phyloP scores from a whole-genome alignment of 2,888 invertebrate species.

The Drosophila ezoana region DNA sequence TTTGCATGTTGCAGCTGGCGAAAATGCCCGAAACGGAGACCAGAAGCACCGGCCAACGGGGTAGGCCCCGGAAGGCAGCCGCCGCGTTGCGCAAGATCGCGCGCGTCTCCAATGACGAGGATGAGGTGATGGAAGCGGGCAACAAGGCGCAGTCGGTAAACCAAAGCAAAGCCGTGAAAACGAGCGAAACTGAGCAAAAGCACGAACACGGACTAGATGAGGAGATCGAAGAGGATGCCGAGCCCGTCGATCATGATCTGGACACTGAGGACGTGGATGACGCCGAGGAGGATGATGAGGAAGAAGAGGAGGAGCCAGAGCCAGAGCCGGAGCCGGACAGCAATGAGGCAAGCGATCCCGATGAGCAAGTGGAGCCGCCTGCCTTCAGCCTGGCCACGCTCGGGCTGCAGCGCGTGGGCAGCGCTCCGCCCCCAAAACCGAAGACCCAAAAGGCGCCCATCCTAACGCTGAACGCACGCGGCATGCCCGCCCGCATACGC shows the following conservation, averaged over 20 bases:
- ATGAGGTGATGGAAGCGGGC: slow-evolving; percentile 14
- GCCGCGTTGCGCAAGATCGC: slow-evolving; percentile 29
- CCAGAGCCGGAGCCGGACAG: slow-evolving; percentile 39
- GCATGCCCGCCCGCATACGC: slow-evolving; percentile 95
- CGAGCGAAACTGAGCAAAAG: slow-evolving; percentile 20
- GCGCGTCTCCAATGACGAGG: slow-evolving; percentile 33
- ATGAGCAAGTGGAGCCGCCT: slow-evolving; percentile 89
- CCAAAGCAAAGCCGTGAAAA: slow-evolving; percentile 13
- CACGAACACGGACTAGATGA: slow-evolving; percentile 22
- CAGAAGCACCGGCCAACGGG: slow-evolving; percentile 32
- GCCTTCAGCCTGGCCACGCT: slow-evolving; percentile 92
- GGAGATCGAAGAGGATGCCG: slow-evolving; percentile 7
- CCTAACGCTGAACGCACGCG: slow-evolving; percentile 93
- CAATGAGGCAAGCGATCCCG: slow-evolving; percentile 84
- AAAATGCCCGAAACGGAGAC: slow-evolving; percentile 54
- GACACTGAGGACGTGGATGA: slow-evolving; percentile 16
- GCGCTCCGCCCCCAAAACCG: slow-evolving; percentile 90
- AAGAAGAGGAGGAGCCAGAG: slow-evolving; percentile 14
- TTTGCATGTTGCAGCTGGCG: slow-evolving; percentile 43
- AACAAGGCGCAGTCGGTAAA: slow-evolving; percentile 2
- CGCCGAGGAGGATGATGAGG: slow-evolving; percentile 14
- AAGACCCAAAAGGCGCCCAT: slow-evolving; percentile 88
- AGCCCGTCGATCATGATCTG: slow-evolving; percentile 19
- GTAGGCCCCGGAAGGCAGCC: slow-evolving; percentile 48
- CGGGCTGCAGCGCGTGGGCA: slow-evolving; percentile 92